These are phyloP conservation scores for Eumacrocentrus americanus DNA, from an alignment of 2,888 invertebrate species.

Conservation along the genomic window DNA sequence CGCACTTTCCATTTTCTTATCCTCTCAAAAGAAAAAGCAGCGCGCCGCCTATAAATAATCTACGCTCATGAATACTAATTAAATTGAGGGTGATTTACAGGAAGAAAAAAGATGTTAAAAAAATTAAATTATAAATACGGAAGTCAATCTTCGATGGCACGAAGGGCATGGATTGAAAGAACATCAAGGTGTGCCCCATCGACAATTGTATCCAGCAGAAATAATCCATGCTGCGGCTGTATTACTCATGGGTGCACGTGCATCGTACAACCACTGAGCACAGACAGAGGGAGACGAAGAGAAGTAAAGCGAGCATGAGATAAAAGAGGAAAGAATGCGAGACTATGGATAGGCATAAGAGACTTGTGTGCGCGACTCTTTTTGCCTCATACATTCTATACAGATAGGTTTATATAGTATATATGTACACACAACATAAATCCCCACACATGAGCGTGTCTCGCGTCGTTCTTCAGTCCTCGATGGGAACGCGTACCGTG, in stretches of 20 bases:
- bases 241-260: constrained; percentile 26
- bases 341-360: constrained; percentile 32
- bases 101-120: background rate
- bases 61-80: background rate
- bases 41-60: background rate
- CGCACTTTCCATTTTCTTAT: background rate
- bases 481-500: constrained; percentile 50
- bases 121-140: background rate
- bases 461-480: constrained; percentile 47
- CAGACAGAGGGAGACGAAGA: background rate
- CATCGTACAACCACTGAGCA: constrained; percentile 13
- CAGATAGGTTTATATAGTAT: too few species aligned
- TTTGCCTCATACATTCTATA: too few species aligned
- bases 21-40: background rate
- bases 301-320: background rate
- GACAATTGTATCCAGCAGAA: constrained; percentile 9
- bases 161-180: background rate
- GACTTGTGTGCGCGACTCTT: constrained; percentile 38
- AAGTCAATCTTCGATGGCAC: background rate
- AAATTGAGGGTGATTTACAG: background rate
- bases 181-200: constrained; percentile 16
- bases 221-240: constrained; percentile 8
- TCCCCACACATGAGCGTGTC: constrained; percentile 33
- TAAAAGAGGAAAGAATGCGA: constrained; percentile 4
- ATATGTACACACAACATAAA: constrained; percentile 14